Evolutionary conservation across 2,888 invertebrate genomes (phyloP).

Genomic region (Melinaea marsaeus): DNA sequence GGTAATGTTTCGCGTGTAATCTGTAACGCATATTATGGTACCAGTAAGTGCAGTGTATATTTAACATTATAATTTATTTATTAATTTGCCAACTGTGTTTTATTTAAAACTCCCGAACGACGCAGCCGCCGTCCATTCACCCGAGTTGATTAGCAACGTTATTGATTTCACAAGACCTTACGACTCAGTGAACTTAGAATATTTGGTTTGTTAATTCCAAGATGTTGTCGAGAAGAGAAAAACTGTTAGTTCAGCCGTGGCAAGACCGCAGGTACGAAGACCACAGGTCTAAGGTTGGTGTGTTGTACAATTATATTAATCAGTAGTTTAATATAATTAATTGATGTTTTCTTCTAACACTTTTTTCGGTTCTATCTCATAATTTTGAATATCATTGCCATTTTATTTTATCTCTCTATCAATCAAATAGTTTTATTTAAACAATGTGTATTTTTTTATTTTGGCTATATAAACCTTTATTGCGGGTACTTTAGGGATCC

Average conservation of each 20-base stretch:
- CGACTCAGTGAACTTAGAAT: not conserved
- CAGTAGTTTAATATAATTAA: too few relatives aligned
- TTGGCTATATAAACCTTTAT: too few relatives aligned
- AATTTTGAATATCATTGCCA: too few relatives aligned
- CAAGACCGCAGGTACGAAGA: constrained; percentile 82
- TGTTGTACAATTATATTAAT: too few relatives aligned
- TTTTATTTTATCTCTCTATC: too few relatives aligned
- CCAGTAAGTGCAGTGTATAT: constrained; percentile 74
- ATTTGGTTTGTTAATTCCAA: constrained; percentile 2
- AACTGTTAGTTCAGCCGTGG: constrained; percentile 84
- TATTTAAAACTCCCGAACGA: constrained; percentile 20
- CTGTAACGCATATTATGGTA: constrained; percentile 67
- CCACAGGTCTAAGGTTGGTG: constrained; percentile 81
- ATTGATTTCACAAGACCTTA: not conserved
- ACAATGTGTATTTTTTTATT: too few relatives aligned
- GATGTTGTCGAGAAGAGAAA: constrained; percentile 85
- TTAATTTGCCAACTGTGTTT: constrained; percentile 66
- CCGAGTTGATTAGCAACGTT: not conserved
- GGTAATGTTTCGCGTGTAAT: constrained; percentile 66
- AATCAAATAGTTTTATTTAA: too few relatives aligned
- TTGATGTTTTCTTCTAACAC: too few relatives aligned
- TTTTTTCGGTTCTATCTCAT: too few relatives aligned
- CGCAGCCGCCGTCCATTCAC: not conserved
- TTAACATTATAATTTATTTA: constrained; percentile 78
- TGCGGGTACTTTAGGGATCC: too few relatives aligned